A percentile compares a stretch with the other conserved stretches of the same genome.
phyloP scores from a whole-genome alignment of 2,113 vertebrate species.

The Ceuthmochares aereus region DNA sequence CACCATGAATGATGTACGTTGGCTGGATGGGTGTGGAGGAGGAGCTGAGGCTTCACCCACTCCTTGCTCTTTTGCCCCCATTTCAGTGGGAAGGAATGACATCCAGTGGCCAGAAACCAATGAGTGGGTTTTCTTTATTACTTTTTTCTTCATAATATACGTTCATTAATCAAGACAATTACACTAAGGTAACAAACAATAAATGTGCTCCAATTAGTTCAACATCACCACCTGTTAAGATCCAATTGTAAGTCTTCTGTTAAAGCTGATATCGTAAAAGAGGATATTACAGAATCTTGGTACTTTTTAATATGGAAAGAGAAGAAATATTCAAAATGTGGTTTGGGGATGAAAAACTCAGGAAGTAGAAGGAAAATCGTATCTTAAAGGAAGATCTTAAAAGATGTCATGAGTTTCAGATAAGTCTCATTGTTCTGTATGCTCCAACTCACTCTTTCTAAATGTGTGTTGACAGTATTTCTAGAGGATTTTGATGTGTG shows the following conservation, averaged over 20 bases:
- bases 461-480: background rate
- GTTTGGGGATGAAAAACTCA: background rate
- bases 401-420: background rate
- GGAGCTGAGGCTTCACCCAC: background rate
- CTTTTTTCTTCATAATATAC: background rate
- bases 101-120: background rate
- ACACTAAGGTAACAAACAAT: background rate
- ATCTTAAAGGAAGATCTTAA: background rate
- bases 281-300: background rate
- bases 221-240: background rate
- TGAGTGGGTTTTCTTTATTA: background rate
- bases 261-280: background rate
- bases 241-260: background rate
- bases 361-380: background rate
- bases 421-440: background rate
- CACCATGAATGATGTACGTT: accelerated
- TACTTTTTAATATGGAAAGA: background rate
- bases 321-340: background rate
- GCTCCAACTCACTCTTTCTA: background rate
- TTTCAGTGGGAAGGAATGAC: background rate
- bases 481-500: too few relatives aligned
- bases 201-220: background rate
- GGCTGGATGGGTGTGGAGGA: background rate
- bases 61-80: background rate
- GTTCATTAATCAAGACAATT: background rate